A percentile compares a stretch with the other conserved stretches of the same genome.
These are phyloP conservation scores for Aulostomus chinensis DNA, from an alignment of 2,797 vertebrate genomes.

Conservation along the genomic window DNA sequence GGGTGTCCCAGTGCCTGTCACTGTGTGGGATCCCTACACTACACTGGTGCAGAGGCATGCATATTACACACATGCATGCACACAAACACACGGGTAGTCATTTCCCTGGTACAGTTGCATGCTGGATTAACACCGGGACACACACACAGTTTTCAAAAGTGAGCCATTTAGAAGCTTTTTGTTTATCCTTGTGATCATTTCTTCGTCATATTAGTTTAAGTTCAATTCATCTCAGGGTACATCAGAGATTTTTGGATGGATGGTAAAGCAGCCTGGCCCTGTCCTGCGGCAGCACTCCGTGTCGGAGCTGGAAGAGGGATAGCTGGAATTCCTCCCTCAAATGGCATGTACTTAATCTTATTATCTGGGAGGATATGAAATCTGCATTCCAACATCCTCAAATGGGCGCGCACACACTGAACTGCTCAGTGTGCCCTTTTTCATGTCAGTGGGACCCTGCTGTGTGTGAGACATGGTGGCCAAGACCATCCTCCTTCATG, in stretches of 20 bases:
- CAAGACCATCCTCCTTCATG: slow-evolving; percentile 13
- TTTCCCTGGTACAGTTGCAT: slow-evolving; percentile 9
- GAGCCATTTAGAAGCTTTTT: too few species aligned
- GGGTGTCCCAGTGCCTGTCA: slow-evolving; percentile 43
- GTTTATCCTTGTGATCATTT: too few species aligned
- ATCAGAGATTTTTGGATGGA: too few species aligned
- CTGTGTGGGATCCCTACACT: slow-evolving; percentile 38
- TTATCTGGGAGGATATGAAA: slow-evolving; percentile 78
- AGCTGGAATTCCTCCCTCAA: slow-evolving; percentile 71
- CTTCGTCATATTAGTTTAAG: too few species aligned
- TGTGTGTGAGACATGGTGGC: slow-evolving; percentile 28
- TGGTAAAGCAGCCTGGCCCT: too few species aligned
- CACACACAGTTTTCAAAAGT: slow-evolving; percentile 1
- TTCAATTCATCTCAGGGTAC: too few species aligned
- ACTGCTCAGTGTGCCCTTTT: slow-evolving; percentile 22
- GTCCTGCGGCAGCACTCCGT: slow-evolving; percentile 5
- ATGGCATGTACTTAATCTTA: slow-evolving; percentile 75
- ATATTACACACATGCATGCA: slow-evolving; percentile 49
- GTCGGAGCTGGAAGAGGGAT: slow-evolving; percentile 30
- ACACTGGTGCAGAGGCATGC: slow-evolving; percentile 22
- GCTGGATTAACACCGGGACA: slow-evolving; percentile 5
- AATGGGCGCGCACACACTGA: slow-evolving; percentile 18
- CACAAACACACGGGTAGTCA: slow-evolving; percentile 48
- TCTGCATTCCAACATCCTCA: slow-evolving; percentile 70
- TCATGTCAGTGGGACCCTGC: slow-evolving; percentile 30